Evolutionary conservation across 2,113 vertebrate species (phyloP), one percentile per base, ranked within the genome.

Genomic region (Brienomyrus brachyistius): DNA sequence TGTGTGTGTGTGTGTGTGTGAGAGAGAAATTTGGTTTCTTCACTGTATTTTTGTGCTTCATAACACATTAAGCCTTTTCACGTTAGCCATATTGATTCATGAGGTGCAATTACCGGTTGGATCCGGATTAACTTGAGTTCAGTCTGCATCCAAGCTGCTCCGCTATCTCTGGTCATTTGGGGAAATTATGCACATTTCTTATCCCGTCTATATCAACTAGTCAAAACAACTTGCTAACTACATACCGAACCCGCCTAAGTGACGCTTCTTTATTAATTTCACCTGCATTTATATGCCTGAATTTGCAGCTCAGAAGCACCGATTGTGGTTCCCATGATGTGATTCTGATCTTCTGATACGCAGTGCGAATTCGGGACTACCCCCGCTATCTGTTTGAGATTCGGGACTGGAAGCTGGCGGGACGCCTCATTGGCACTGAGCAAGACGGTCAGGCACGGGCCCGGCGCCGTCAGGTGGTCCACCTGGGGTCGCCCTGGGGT

Each of bases 311-410:
- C 62, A 31, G 62, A 11, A 66, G 62, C 62, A 66, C n/a, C 62
- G 9, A 4, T 66, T 66, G 62, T 31, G n/a, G n/a, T 21, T 10
- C 27, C n/a, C 2, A 3, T 27, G 59, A n/a, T 66, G 10, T 66
- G 62, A 4, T 66, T 66, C 10, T 70, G 62, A 70, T 70, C 8
- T n/a, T 27, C 23, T 66, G n/a, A 66, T 11, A 5, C 27, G 19
- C 93, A 97, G 96, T 97, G 93, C 96, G 98, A 89, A 99, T 99
- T 92, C 97, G 98, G 0, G 98, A 99, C 90, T 99, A 98, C 89
- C 98, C 98, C 2, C 97, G 98, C 9, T 99, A 99, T 94, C 94
- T 99, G 90, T 99, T 99, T 93, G 98, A 99, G 95, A 99, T 99
- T 91, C 96, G 96, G 54, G 97, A 98, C 66, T 99, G 98, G 98